Percentiles rank a stretch among this genome's conserved stretches.
phyloP scores from a whole-genome alignment of 2,797 vertebrate genomes.

The Simalia tracyae region DNA sequence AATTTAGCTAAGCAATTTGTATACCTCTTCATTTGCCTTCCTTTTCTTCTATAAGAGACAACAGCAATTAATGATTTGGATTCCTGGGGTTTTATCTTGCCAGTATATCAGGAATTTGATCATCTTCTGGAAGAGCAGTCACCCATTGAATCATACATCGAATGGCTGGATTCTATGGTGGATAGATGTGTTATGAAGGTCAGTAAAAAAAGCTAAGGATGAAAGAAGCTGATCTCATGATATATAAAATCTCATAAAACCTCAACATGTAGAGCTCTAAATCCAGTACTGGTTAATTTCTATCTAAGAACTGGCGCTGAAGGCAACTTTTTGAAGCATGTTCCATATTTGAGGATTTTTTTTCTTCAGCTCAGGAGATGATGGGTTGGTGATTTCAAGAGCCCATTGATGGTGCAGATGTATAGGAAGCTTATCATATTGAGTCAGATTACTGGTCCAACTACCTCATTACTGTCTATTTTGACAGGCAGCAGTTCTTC shows the following conservation, averaged over 20 bases:
- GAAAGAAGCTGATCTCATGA: not conserved
- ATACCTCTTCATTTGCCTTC: constrained; percentile 8
- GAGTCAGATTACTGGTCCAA: not conserved
- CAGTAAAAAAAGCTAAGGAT: constrained; percentile 58
- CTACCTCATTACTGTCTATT: not conserved
- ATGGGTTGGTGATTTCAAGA: not conserved
- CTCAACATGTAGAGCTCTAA: not conserved
- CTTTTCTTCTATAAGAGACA: constrained; percentile 18
- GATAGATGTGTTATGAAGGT: constrained; percentile 98
- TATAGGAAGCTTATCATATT: not conserved
- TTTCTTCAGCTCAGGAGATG: not conserved
- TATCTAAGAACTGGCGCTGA: not conserved
- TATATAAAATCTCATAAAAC: not conserved
- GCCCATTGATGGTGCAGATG: not conserved
- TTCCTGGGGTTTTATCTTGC: constrained; percentile 43
- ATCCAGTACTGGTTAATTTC: constrained; percentile 12
- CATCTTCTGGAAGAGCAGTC: constrained; percentile 95
- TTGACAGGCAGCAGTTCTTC: not conserved
- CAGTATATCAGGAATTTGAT: constrained; percentile 99
- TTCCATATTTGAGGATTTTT: not conserved
- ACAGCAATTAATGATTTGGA: constrained; percentile 32
- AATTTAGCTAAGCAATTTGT: not conserved
- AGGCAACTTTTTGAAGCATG: not conserved
- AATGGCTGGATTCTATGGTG: constrained; percentile 99
- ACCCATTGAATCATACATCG: constrained; percentile 95